Evolutionary conservation across 2,888 invertebrate species (phyloP).

Genomic region (Callimorpha dominula): DNA sequence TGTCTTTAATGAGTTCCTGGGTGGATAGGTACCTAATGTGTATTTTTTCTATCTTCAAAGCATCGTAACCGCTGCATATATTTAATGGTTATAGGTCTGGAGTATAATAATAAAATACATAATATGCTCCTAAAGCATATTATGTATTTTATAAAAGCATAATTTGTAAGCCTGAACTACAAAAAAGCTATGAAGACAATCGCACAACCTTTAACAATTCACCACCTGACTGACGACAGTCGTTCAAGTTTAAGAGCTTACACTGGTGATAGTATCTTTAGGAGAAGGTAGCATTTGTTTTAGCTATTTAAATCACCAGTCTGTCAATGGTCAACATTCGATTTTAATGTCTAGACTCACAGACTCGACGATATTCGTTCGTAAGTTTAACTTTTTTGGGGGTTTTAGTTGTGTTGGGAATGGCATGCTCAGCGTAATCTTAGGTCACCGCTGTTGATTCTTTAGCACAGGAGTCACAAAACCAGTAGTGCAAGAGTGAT

Average conservation of each 20-base stretch:
- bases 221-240: too few species aligned
- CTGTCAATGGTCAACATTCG: background rate
- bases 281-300: background rate
- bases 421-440: background rate
- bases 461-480: background rate
- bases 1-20: too few species aligned
- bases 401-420: background rate
- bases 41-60: background rate
- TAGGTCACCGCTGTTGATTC: background rate
- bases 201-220: background rate
- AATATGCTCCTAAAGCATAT: too few species aligned
- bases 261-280: background rate
- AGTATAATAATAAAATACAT: too few species aligned
- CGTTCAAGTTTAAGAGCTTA: background rate
- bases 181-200: background rate
- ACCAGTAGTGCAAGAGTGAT: background rate
- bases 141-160: background rate
- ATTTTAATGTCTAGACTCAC: background rate
- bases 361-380: background rate
- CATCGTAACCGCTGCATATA: background rate
- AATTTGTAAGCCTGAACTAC: background rate
- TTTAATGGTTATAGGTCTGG: background rate
- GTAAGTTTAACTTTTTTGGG: background rate
- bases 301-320: background rate
- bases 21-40: too few species aligned